Evolutionary conservation across 2,888 invertebrate species (phyloP).

Genomic region (Chloroclystis v-ata): DNA sequence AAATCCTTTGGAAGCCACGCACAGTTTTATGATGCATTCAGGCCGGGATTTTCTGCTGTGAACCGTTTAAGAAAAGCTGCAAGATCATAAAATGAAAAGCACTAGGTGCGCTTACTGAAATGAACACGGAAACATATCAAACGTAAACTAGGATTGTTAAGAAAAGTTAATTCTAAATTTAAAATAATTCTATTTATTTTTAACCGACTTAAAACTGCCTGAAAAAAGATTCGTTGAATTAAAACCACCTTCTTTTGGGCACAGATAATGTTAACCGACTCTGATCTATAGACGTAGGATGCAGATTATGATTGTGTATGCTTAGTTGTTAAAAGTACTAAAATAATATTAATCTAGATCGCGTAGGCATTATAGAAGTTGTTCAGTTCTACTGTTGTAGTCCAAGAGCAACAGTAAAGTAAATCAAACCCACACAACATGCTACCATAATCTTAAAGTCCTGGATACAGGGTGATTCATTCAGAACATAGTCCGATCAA

Average conservation of each 20-base stretch:
- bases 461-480: not conserved
- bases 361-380: constrained; percentile 15
- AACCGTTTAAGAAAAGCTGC: constrained; percentile 27
- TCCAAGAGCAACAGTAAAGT: constrained; percentile 37
- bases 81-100: not conserved
- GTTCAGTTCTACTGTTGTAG: constrained; percentile 22
- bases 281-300: too few relatives aligned
- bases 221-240: too few relatives aligned
- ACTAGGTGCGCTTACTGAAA: not conserved
- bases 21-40: constrained; percentile 39
- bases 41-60: constrained; percentile 37
- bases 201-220: too few relatives aligned
- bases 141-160: too few relatives aligned
- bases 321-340: not conserved
- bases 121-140: not conserved
- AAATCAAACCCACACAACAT: constrained; percentile 63
- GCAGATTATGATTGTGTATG: too few relatives aligned
- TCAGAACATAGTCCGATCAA: not conserved
- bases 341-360: not conserved
- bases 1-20: constrained; percentile 38
- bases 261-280: too few relatives aligned
- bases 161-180: too few relatives aligned
- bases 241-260: too few relatives aligned
- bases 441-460: constrained; percentile 31
- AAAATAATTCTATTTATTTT: too few relatives aligned